Evolutionary conservation across 2,797 vertebrate species (phyloP).

Genomic region (Cottoperca gobio): DNA sequence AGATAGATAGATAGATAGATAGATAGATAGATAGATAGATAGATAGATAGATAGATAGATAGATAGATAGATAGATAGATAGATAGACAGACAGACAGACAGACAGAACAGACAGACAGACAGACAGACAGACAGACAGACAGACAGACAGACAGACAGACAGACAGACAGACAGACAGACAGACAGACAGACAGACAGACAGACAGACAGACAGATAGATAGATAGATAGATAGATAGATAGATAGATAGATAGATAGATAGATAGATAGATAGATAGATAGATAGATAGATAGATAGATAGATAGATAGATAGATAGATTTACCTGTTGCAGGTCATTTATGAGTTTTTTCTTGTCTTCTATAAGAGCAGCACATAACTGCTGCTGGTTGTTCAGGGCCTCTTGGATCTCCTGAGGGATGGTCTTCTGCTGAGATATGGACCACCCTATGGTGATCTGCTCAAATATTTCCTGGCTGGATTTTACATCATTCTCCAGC

Average conservation of each 20-base stretch:
- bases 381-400: slow-evolving; percentile 83
- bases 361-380: slow-evolving; percentile 80
- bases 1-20: too few species aligned
- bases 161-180: neutral
- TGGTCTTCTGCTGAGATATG: slow-evolving; percentile 61
- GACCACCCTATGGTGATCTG: slow-evolving; percentile 85
- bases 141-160: neutral
- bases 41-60: too few species aligned
- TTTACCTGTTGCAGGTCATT: slow-evolving; percentile 87
- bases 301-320: neutral
- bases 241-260: neutral
- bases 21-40: too few species aligned
- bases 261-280: neutral
- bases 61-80: too few species aligned
- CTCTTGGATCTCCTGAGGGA: slow-evolving; percentile 86
- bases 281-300: neutral
- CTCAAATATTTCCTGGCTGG: slow-evolving; percentile 83
- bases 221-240: neutral
- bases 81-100: too few species aligned
- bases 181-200: neutral
- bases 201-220: neutral
- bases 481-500: slow-evolving; percentile 84
- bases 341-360: slow-evolving; percentile 89
- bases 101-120: too few species aligned
- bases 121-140: too few species aligned